Evolutionary conservation across 2,113 vertebrate genomes (phyloP), one percentile per base, ranked within the genome.

Genomic region (Rafetus swinhoei): DNA sequence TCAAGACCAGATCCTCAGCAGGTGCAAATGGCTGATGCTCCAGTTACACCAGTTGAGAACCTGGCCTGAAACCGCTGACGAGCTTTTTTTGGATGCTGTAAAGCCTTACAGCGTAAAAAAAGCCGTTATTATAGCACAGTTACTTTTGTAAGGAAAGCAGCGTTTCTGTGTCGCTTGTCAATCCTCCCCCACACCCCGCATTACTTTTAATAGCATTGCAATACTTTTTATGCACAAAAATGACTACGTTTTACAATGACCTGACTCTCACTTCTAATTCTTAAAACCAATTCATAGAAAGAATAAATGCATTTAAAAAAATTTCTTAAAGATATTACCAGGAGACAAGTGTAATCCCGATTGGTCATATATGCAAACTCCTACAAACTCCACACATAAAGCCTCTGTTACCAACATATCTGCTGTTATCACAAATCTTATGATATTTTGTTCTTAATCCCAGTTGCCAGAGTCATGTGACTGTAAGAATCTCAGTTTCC

Each of bases 61-160:
- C 35, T 57, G 54, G 24, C 21, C 1, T 1, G 82, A 24, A 69
- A 12, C 50, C 50, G 16, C 1, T 0, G 4, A 14, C 45, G 10
- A 1, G 1, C 39, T 1, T n/a, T 15, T 0, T 32, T 25, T 4
- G 0, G 18, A 2, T 3, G 4, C 35, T 72, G 65, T 72, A 72
- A 72, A 72, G n/a, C n/a, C n/a, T 35, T 72, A 35, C n/a, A 35
- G 65, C 35, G 21, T 72, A 72, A 72, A 72, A 72, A 35, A 35
- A 72, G n/a, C 65, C 18, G 21, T 72, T 72, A 21, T 72, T 72
- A 10, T 9, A 21, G 19, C n/a, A 72, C n/a, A 35, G 35, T 72
- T 35, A 35, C n/a, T 72, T 72, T 72, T 72, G n/a, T n/a, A 15
- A 7, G 15, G 29, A 69, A 69, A 72, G 18, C 16, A 35, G 32